Evolutionary conservation across 1,140 invertebrate genomes (phyloP), one percentile per base, ranked within the genome.

Genomic region (Pinna nobilis): DNA sequence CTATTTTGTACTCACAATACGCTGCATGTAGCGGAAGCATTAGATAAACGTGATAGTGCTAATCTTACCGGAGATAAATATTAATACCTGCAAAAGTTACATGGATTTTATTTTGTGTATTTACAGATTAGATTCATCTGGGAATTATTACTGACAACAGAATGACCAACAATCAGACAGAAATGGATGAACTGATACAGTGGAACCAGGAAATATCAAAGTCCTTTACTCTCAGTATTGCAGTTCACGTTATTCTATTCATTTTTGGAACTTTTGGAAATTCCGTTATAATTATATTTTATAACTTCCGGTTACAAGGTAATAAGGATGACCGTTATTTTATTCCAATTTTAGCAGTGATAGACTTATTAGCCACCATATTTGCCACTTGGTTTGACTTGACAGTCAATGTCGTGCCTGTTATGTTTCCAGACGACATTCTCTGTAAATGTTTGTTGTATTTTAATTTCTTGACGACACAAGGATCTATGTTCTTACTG

Each of bases 311-410:
- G n/a, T 28, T 63, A 25, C 39, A 63, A 41, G 59, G 59, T 7
- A 37, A 44, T 35, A 63, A 63, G 59, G 59, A 63, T 25, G 50
- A 71, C n/a, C 59, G 59, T 1, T 63, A 63, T 15, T 63, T 63
- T 35, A 63, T 63, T 44, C 59, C 59, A 18, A 63, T 63, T 11
- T 20, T 63, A 41, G 59, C 59, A n/a, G 59, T 63, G 25, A 35
- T 63, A 13, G 59, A 63, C 39, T 28, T 63, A 20, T 44, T 63
- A 39, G 59, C 59, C 9, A 41, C 35, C 20, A 55, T 41, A 6
- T 63, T 63, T 20, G 39, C 59, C 20, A 63, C 59, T 4, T 63
- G 59, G 59, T 63, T 63, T 25, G 59, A 32, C 15, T 32, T 63
- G n/a, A 41, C 7, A 18, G 59, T 63, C 2, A 63, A 63, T 32